Evolutionary conservation across 2,888 invertebrate species (phyloP), one percentile per base, ranked within the genome.

Genomic region (Pseudococcus longispinus): DNA sequence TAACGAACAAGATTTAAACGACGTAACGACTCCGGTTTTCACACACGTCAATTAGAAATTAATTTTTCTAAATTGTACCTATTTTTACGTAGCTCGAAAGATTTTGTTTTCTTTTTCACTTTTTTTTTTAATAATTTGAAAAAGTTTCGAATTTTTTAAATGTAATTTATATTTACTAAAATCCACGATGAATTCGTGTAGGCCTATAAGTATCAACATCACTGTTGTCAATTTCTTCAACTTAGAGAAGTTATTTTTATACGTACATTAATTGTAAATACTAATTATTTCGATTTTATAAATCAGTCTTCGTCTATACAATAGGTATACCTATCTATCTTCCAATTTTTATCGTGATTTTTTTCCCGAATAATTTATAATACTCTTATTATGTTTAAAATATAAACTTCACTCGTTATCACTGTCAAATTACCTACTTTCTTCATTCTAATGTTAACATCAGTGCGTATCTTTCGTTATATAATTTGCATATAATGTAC

Each of bases 1-100:
- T 46, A 32, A 13, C 13, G 86, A 86, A 18, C 55, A 55, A 32
- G 86, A 86, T 83, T 42, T 65, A 15, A 74, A 74, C 51, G 87
- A 87, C 55, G 87, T 70, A 29, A 87, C 87, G 3, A 83, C 70
- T 0, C 83, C 83, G 32, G 83, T 83, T 65, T 87, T 83, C 46
- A 87, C 83, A 83, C 87, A 87, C 65, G 83, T 83, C 42, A 83
- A 46, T 51, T 88, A 86, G 44, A 65, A 65, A 26, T 11, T 9
- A 26, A 29, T 29, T 6, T 51, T 51, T n/a, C 8, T 9, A 6
- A 46, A 46, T 46, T 15, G 46, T 55, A 55, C 55, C n/a, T 55
- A 37, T 37, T 37, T 2, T 37, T 46, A 46, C 15, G 44, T 13
- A 15, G 15, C 4, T 13, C 44, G 13, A 46, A 46, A 46, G 13